Base-by-base conservation (phyloP, 1,140 invertebrate species). In the Thereuonema tuberculata region DNA sequence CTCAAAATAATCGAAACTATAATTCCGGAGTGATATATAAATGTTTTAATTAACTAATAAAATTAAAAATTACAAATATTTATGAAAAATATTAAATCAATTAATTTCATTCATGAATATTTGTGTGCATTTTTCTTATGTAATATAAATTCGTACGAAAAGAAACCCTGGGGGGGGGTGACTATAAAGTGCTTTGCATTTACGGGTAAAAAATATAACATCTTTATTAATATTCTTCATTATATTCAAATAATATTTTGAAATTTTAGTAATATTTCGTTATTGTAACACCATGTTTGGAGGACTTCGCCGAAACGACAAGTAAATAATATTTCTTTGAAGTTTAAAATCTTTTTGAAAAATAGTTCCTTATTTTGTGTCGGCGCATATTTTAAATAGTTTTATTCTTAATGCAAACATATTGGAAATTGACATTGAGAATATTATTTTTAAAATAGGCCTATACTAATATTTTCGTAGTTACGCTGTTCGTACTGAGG, bases 391-490 rank as follows among this genome's bases (percentile, higher is more conserved):
- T 56, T 47, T 56, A 17, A 60, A 60, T 37, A 60, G 54, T 50
- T 60, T 27, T 46, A 52, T 56, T 43, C 59, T 54, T 60, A 49
- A 56, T 43, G 59, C 52, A 60, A 50, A 60, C 53, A 60, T 48
- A 53, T 56, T 60, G 59, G 27, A 54, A 46, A 54, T 60, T 60
- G 50, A 60, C 54, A 43, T 56, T 55, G 52, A 60, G 54, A 60
- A 37, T 17, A 17, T 37, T 9, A 37, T 37, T 9, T 37, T 37
- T 37, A 37, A 37, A 37, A 37, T n/a, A n/a, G n/a, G n/a, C n/a
- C n/a, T 37, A 60, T 60, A 60, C 46, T 24, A 60, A 28, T 56
- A 55, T 56, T 60, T 60, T 56, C 50, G 54, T 54, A 56, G 31
- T 50, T 60, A 60, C 17, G 46, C 59, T 54, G 52, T 56, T 54